Percentiles rank a stretch among this genome's conserved stretches.
Evolutionary conservation across 2,888 invertebrate genomes (phyloP).

Genomic region (Schrankia costaestrigalis): DNA sequence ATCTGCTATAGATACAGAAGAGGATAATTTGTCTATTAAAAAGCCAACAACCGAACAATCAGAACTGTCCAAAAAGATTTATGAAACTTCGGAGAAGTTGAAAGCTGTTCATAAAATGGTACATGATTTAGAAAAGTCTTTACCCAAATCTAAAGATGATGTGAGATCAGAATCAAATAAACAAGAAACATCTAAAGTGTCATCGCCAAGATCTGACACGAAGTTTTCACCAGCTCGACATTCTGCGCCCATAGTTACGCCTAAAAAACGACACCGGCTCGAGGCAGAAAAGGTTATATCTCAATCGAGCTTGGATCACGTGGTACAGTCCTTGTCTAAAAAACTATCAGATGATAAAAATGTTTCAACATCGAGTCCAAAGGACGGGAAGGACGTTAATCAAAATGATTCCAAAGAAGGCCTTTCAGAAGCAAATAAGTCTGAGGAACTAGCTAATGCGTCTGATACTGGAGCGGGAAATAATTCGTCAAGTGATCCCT

Average conservation of each 20-base stretch:
- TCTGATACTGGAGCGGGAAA: constrained; percentile 37
- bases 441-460: constrained; percentile 27
- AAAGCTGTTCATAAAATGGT: constrained; percentile 76
- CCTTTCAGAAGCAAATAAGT: constrained; percentile 44
- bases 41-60: constrained; percentile 69
- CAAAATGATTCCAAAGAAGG: constrained; percentile 57
- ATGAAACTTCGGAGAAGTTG: constrained; percentile 74
- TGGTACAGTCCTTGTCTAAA: constrained; percentile 73
- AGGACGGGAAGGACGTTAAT: constrained; percentile 57
- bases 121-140: constrained; percentile 67
- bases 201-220: constrained; percentile 62
- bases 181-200: constrained; percentile 52
- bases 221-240: constrained; percentile 61
- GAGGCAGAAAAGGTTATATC: constrained; percentile 79
- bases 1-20: constrained; percentile 42
- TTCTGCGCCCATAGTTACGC: constrained; percentile 81
- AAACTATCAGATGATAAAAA: constrained; percentile 69
- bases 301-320: constrained; percentile 66
- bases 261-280: constrained; percentile 86
- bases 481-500: constrained; percentile 54
- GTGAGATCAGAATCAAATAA: constrained; percentile 51
- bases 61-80: constrained; percentile 74
- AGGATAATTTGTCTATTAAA: constrained; percentile 60
- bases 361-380: constrained; percentile 31
- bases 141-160: constrained; percentile 70